These are phyloP conservation scores for Astropecten irregularis DNA, from an alignment of 53 echinoderm and acorn worm genomes.

Conservation along the genomic window DNA sequence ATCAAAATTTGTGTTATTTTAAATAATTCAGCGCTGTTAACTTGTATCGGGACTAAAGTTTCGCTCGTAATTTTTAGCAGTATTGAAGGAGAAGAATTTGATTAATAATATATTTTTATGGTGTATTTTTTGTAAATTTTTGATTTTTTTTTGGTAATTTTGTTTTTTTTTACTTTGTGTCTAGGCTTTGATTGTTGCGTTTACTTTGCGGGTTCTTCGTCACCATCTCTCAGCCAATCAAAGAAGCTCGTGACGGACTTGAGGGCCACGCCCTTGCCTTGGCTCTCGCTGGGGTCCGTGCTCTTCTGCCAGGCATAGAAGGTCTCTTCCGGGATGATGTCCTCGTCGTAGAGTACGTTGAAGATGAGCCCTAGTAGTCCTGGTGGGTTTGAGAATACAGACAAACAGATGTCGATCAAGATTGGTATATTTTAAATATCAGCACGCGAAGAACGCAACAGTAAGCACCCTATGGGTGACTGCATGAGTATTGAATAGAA, in stretches of 20 bases:
- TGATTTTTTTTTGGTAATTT: no score
- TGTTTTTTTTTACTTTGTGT: no score
- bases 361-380: slow-evolving; percentile 84
- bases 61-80: no score
- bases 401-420: background rate
- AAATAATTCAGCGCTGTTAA: no score
- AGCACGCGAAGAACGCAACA: background rate
- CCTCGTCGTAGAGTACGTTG: slow-evolving; percentile 93
- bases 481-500: no score
- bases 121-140: no score
- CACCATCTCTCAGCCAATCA: slow-evolving; percentile 80
- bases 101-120: no score
- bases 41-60: no score
- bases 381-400: slow-evolving; percentile 10
- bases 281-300: slow-evolving; percentile 70
- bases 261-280: slow-evolving; percentile 87
- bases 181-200: no score
- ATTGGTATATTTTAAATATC: background rate
- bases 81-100: no score
- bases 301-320: slow-evolving; percentile 85
- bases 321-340: slow-evolving; percentile 83
- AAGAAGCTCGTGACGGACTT: slow-evolving; percentile 94
- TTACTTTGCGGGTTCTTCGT: slow-evolving; percentile 36
- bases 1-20: no score
- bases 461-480: no score